phyloP scores from a whole-genome alignment of 2,797 vertebrate species.

The Spheniscus humboldti region DNA sequence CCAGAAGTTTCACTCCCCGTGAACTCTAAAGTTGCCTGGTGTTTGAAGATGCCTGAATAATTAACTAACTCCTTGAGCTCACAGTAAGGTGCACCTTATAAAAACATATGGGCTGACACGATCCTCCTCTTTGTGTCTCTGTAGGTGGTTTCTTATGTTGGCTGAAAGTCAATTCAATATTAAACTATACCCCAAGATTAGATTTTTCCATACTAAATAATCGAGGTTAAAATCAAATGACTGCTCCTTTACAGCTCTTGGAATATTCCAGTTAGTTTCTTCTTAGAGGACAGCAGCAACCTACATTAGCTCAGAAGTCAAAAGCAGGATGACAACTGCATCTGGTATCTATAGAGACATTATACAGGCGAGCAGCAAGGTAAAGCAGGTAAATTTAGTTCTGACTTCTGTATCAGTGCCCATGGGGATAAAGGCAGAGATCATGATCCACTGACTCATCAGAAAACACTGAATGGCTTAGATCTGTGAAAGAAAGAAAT shows the following conservation, averaged over 20 bases:
- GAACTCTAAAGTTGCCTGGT: background rate
- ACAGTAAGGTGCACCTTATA: background rate
- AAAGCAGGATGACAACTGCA: background rate
- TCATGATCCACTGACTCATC: background rate
- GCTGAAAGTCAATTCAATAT: background rate
- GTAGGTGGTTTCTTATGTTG: background rate
- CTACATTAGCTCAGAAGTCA: background rate
- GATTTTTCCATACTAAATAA: background rate
- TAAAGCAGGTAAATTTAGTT: background rate
- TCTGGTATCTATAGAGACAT: background rate
- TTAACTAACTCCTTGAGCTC: background rate
- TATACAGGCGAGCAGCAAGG: background rate
- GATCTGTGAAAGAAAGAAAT: background rate
- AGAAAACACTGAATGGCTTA: background rate
- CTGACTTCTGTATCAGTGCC: background rate
- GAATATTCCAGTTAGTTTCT: background rate
- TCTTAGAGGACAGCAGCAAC: background rate
- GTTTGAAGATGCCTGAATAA: background rate
- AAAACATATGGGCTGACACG: background rate
- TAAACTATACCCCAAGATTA: background rate
- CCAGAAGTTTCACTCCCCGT: background rate
- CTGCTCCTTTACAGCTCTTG: background rate
- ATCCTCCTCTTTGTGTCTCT: background rate
- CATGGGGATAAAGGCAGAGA: background rate
- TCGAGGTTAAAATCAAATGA: background rate